A percentile compares a stretch with the other conserved stretches of the same genome.
phyloP scores from a whole-genome alignment of 2,113 vertebrate genomes.

The Crotalus helleri region DNA sequence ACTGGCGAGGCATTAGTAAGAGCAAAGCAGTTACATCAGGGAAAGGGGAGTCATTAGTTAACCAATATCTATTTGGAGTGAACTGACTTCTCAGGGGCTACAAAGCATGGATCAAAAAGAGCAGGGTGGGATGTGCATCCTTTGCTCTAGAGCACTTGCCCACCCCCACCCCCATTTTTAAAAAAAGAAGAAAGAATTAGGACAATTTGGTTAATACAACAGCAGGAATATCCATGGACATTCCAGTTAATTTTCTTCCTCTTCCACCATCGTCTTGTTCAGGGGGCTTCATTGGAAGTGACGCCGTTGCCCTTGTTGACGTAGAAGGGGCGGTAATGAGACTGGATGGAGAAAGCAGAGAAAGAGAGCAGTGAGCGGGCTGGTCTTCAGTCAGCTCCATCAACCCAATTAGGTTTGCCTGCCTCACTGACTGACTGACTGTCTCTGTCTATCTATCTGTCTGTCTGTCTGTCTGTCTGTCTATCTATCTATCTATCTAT shows the following conservation, averaged over 20 bases:
- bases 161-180: conserved; percentile 29
- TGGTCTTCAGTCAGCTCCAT: not conserved
- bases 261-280: conserved; percentile 50
- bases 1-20: not conserved
- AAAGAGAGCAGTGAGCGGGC: conserved; percentile 2
- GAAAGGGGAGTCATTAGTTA: not conserved
- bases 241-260: conserved; percentile 24
- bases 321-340: conserved; percentile 77
- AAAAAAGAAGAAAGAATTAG: conserved; percentile 29
- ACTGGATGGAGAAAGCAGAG: conserved; percentile 61
- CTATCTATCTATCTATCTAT: not conserved
- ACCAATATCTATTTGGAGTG: not conserved
- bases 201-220: conserved; percentile 33
- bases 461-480: too few relatives aligned
- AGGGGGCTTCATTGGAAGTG: conserved; percentile 75
- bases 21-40: not conserved
- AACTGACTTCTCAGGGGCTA: conserved; percentile 1
- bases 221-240: conserved; percentile 28
- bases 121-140: not conserved
- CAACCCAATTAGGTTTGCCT: too few relatives aligned
- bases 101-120: conserved; percentile 14
- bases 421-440: not conserved
- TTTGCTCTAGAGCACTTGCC: not conserved
- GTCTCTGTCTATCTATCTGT: not conserved
- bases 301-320: conserved; percentile 79